Percentiles rank a stretch among this genome's conserved stretches.
Conservation (phyloP, 2,888 invertebrate species). For the Andrena chrysosceles region DNA sequence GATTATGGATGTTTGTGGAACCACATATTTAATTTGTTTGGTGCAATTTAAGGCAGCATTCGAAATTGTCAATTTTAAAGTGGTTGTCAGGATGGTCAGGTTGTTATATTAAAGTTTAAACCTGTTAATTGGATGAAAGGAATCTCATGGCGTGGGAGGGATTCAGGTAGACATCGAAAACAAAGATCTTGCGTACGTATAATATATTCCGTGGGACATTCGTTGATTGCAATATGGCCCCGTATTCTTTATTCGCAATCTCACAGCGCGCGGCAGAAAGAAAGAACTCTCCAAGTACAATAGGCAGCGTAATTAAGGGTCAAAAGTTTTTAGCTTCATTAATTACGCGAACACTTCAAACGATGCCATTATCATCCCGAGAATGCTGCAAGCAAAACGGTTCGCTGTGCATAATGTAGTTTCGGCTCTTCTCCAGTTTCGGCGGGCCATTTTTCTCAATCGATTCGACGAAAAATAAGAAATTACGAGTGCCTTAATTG, state of each 20-base stretch:
- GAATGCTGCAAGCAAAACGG: constrained; percentile 66
- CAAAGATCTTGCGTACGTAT: constrained; percentile 29
- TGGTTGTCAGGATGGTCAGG: too few relatives aligned
- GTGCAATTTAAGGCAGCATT: too few relatives aligned
- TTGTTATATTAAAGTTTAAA: background rate
- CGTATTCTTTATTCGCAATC: constrained; percentile 62
- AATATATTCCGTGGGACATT: constrained; percentile 47
- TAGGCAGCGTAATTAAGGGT: constrained; percentile 70
- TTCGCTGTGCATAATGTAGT: constrained; percentile 65
- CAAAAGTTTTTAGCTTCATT: constrained; percentile 72
- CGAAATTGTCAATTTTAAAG: too few relatives aligned
- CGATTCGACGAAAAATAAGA: constrained; percentile 36
- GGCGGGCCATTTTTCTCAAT: constrained; percentile 43
- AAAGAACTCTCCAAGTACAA: constrained; percentile 63
- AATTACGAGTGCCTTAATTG: constrained; percentile 48
- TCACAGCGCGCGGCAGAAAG: constrained; percentile 49
- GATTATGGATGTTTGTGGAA: constrained; percentile 38
- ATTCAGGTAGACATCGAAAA: constrained; percentile 13
- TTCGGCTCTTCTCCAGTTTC: constrained; percentile 51
- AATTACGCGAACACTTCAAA: constrained; percentile 72
- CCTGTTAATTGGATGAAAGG: background rate
- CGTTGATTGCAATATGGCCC: constrained; percentile 51
- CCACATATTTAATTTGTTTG: constrained; percentile 19
- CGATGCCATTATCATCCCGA: constrained; percentile 70
- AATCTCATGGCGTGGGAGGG: background rate